These are phyloP conservation scores for Pyrochroa serraticornis DNA, from an alignment of 2,888 invertebrate species.

Conservation along the genomic window DNA sequence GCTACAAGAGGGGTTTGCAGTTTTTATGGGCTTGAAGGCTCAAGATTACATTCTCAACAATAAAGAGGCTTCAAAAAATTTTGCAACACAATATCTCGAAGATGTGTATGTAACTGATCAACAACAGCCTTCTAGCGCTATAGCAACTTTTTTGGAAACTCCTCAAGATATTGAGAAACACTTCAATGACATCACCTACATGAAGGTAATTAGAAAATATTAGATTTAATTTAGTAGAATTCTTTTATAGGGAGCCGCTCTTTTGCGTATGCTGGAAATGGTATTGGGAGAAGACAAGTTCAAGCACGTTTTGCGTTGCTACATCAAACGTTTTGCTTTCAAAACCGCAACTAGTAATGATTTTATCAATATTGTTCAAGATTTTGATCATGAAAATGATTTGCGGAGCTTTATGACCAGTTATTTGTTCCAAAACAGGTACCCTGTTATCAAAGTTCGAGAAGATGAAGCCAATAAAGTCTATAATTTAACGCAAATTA, in stretches of 20 bases:
- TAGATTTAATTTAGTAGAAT: conserved; percentile 4
- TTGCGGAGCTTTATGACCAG: conserved; percentile 73
- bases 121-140: conserved; percentile 7
- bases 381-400: conserved; percentile 60
- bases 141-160: conserved; percentile 25
- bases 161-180: conserved; percentile 20
- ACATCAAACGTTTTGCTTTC: conserved; percentile 70
- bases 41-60: conserved; percentile 12
- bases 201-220: conserved; percentile 32
- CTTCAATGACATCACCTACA: conserved; percentile 32
- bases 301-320: conserved; percentile 70
- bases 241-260: conserved; percentile 72
- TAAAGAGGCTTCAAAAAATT: conserved; percentile 13
- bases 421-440: conserved; percentile 86
- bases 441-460: conserved; percentile 72
- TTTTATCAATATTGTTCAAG: conserved; percentile 69
- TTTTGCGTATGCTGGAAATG: conserved; percentile 83
- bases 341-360: conserved; percentile 79
- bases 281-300: conserved; percentile 76
- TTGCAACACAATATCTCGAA: conserved; percentile 24
- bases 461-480: conserved; percentile 54
- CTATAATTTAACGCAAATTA: conserved; percentile 69
- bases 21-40: conserved; percentile 37
- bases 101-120: conserved; percentile 28
- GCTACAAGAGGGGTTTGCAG: conserved; percentile 46